Percentiles rank a stretch among this genome's conserved stretches.
Evolutionary conservation across 2,797 vertebrate species (phyloP).

Genomic region (Scyliorhinus canicula): DNA sequence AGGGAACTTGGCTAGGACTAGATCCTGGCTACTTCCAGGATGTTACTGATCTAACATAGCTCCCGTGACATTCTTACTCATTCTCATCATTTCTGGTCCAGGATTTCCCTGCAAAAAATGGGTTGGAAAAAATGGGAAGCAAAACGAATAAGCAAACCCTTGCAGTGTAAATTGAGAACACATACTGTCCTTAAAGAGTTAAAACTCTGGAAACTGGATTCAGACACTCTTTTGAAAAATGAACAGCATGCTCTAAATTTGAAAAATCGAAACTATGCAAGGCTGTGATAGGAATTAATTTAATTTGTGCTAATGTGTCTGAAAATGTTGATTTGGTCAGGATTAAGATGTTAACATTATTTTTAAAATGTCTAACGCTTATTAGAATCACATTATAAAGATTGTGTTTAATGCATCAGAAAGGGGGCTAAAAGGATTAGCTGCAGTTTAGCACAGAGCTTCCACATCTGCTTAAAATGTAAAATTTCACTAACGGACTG

Average conservation of each 20-base stretch:
- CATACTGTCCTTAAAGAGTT: neutral
- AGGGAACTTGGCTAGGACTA: neutral
- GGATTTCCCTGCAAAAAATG: neutral
- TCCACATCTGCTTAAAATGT: constrained; percentile 26
- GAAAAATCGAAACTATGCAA: neutral
- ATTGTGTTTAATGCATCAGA: constrained; percentile 14
- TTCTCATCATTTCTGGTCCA: neutral
- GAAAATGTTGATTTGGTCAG: constrained; percentile 19
- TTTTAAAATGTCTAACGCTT: neutral
- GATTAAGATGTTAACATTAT: constrained; percentile 22
- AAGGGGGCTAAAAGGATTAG: constrained; percentile 14
- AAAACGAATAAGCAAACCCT: neutral
- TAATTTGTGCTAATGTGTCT: constrained; percentile 28
- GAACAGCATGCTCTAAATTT: neutral
- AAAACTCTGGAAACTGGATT: neutral
- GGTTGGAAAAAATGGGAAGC: neutral
- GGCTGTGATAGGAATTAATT: neutral
- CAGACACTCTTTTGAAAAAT: neutral
- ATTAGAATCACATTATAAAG: neutral
- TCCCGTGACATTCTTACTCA: neutral
- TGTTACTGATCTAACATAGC: neutral
- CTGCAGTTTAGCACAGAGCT: constrained; percentile 8
- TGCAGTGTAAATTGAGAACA: neutral
- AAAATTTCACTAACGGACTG: neutral
- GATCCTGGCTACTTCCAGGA: neutral